Percentiles rank a stretch among this genome's conserved stretches.
Conservation (phyloP, 2,888 invertebrate species). For the Nemapogon koenigi region DNA sequence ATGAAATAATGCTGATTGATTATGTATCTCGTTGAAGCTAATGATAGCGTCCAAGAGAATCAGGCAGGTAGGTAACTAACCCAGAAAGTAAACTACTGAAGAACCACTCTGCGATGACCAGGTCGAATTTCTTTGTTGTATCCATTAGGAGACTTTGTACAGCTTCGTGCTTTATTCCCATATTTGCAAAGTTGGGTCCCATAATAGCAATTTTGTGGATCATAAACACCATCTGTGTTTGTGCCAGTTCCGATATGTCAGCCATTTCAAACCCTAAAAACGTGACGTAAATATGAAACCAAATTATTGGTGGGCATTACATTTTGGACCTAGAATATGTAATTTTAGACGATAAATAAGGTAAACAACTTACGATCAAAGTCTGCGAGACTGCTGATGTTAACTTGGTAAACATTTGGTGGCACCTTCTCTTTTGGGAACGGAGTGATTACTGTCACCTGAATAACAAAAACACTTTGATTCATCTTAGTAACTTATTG, state of each 20-base stretch:
- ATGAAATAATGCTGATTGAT: no score
- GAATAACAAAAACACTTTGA: slow-evolving; percentile 3
- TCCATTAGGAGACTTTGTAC: slow-evolving; percentile 13
- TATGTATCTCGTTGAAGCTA: background rate
- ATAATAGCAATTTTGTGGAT: no score
- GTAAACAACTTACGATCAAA: background rate
- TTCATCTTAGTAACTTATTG: no score
- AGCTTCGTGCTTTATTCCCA: slow-evolving; percentile 18
- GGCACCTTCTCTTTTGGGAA: slow-evolving; percentile 19
- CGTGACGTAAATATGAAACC: no score
- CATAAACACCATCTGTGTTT: no score
- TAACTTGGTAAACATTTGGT: slow-evolving; percentile 22
- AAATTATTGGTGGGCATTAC: no score
- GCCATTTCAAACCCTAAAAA: no score
- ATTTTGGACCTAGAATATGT: no score
- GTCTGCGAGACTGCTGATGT: slow-evolving; percentile 23
- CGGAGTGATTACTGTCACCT: slow-evolving; percentile 36
- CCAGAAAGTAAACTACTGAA: slow-evolving; percentile 15
- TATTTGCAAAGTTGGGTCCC: no score
- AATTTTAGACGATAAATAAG: no score
- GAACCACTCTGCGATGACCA: slow-evolving; percentile 16
- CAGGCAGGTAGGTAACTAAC: slow-evolving; percentile 7
- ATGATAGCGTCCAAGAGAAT: background rate
- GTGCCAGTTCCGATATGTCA: no score
- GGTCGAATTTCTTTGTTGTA: slow-evolving; percentile 13